Base-by-base conservation (phyloP, 2,888 invertebrate species). In the Drosophila longiperda region DNA sequence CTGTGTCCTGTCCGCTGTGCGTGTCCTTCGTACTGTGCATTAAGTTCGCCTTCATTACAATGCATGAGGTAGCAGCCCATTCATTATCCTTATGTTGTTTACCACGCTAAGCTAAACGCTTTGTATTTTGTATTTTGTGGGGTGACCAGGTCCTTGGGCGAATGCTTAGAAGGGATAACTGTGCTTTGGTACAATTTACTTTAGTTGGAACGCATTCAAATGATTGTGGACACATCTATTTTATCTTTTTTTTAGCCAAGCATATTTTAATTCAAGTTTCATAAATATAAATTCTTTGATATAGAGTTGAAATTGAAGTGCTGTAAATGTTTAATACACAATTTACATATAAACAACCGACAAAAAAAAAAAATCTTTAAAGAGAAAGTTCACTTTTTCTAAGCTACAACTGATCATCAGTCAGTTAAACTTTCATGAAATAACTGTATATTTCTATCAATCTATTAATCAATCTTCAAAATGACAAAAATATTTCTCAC, bases 261-360 rank as follows among this genome's bases (percentile, higher is more conserved):
- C 33, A 48, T 29, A 7, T 45, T 3, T 12, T 3, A 45, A 45
- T 7, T 15, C 6, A 20, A 15, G 7, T 45, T 15, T 45, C 1
- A 20, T 15, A 20, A 12, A 15, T 20, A 2, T 0, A 48, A 40
- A 63, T 84, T 75, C 82, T 80, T 80, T 77, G 69, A 84, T 77
- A 80, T 83, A 77, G 75, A 80, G 70, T 85, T 76, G 83, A 85
- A 85, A 80, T 29, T 29, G 6, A 80, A 83, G 80, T 82, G 80
- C 80, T 83, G 76, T 83, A 84, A 80, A 82, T 86, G 57, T 76
- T 78, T 66, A 76, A 42, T 23, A 8, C 5, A 8, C 48, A 15
- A 4, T 26, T 4, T 17, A 9, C 48, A 29, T 1, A 49, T 29
- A 49, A 17, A 2, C 0, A 15, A 26, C 50, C 11, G 29, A 29